Evolutionary conservation across 1,140 invertebrate species (phyloP), one percentile per base, ranked within the genome.

Genomic region (Eulimnadia texana): DNA sequence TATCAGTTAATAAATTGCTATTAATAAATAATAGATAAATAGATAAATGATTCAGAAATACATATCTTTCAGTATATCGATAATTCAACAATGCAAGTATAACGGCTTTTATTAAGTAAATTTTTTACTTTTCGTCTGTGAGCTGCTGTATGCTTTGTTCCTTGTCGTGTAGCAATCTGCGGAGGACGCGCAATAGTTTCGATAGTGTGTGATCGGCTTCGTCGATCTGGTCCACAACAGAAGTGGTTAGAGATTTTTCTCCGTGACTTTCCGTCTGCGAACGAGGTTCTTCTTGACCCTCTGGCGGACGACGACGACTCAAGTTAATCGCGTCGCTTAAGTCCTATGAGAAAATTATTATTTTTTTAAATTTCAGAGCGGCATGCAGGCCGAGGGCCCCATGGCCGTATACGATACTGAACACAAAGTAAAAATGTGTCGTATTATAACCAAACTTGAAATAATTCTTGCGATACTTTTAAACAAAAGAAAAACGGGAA

Each of bases 281-380:
- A n/a, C 29, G 19, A 13, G 51, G 50, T 54, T 61, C 60, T 24
- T 61, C 60, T 19, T 42, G 50, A 23, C 60, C 60, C 33, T 61
- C 60, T 6, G 60, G 60, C 10, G 60, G 60, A 3, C 53, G 51
- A 27, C 60, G 23, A 23, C 53, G 51, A 3, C 49, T 28, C 23
- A 61, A 51, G 22, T 61, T 61, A 28, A 61, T 61, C 25, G 60
- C 60, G 23, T 61, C 53, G 11, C 50, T 54, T 28, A 61, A 29
- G 20, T 61, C 53, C 60, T 61, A 20, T 22, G 55, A 25, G 55
- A 42, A 13, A 27, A 20, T 9, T 20, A 27, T 16, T 20, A 19
- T 10, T 10, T 19, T 10, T 27, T 29, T 3, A 58, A 20, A 58
- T 54, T 27, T 3, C 20, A 23, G 13, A 19, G 13, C 13, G 52